Conservation (phyloP, 1,140 invertebrate species). For the Lithobius niger region DNA sequence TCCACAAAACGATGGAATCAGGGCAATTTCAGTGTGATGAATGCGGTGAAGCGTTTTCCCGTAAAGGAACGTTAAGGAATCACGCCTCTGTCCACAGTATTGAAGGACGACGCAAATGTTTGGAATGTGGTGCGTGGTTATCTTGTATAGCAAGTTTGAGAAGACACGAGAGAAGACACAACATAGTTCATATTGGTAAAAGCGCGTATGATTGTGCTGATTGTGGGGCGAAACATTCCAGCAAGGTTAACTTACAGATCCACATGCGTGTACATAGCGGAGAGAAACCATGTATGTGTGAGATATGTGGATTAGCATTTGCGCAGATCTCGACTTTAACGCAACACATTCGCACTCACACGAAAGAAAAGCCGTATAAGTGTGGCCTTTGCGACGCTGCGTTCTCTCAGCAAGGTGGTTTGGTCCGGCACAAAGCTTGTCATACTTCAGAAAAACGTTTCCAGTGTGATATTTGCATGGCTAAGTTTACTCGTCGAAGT, state of each 20-base stretch:
- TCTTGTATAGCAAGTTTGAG: too few relatives aligned
- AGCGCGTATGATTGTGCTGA: background rate
- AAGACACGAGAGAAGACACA: background rate
- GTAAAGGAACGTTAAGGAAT: too few relatives aligned
- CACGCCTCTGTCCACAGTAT: too few relatives aligned
- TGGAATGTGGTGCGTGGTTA: too few relatives aligned
- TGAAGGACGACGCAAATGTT: too few relatives aligned
- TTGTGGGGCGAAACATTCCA: background rate
- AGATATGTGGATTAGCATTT: background rate
- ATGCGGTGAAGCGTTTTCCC: too few relatives aligned
- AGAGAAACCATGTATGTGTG: constrained; percentile 5
- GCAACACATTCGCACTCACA: background rate
- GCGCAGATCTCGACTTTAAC: background rate
- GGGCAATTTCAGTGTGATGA: too few relatives aligned
- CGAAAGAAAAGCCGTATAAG: background rate
- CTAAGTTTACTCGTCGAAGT: background rate
- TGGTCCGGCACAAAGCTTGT: background rate
- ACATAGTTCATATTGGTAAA: background rate
- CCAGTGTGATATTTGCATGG: background rate
- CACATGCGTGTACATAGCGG: background rate
- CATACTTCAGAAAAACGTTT: background rate
- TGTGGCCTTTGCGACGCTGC: constrained; percentile 1
- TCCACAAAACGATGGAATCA: too few relatives aligned
- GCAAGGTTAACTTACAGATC: background rate
- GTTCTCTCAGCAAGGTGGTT: background rate